phyloP scores from a whole-genome alignment of 37 sponge, comb jelly and placozoan species.

The Oscarella lobularis region DNA sequence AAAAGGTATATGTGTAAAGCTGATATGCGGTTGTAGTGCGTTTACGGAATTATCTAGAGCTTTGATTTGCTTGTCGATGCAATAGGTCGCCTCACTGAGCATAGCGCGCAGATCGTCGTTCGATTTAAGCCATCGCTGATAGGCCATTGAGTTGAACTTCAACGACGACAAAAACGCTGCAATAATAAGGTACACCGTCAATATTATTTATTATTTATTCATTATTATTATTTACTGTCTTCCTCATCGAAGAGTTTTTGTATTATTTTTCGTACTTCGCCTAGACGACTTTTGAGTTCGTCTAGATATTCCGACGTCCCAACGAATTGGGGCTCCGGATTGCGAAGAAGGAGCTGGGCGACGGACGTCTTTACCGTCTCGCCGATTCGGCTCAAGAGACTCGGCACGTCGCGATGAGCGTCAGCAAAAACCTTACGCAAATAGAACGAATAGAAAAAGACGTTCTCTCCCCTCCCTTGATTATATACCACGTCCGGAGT shows the following conservation, averaged over 20 bases:
- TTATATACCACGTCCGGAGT: conserved; percentile 19
- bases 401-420: not conserved
- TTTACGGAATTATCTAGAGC: not conserved
- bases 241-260: not conserved
- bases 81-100: not conserved
- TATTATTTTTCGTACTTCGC: not conserved
- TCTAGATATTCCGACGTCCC: not conserved
- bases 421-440: not conserved
- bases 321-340: not conserved
- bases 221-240: not conserved
- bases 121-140: not conserved
- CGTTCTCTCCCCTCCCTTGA: not conserved
- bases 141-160: not conserved
- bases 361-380: not conserved
- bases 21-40: not conserved
- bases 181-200: not conserved
- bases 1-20: not conserved
- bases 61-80: not conserved
- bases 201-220: not conserved
- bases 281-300: not conserved
- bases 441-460: not conserved
- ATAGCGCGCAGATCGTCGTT: not conserved
- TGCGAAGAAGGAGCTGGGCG: not conserved
- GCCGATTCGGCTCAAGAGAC: not conserved
- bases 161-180: not conserved